These are phyloP conservation scores for Nerophis lumbriciformis DNA, from an alignment of 2,113 vertebrate genomes.

Conservation along the genomic window DNA sequence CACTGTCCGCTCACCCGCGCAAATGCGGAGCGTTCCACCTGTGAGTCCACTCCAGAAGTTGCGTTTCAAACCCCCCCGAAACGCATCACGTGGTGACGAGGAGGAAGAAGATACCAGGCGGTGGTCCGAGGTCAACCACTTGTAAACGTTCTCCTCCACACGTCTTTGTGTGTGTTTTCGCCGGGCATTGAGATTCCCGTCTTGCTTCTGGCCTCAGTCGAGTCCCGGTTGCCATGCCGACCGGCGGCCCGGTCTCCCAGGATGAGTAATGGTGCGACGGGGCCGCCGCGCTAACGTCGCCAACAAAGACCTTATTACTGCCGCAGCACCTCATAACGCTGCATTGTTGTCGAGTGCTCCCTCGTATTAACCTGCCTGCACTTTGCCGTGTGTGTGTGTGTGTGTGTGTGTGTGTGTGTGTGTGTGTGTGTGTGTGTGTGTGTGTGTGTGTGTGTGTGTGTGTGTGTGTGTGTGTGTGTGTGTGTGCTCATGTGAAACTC, in stretches of 20 bases:
- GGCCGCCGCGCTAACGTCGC: conserved; percentile 70
- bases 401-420: conserved; percentile 27
- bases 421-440: conserved; percentile 15
- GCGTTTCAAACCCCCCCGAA: background rate
- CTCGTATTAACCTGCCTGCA: conserved; percentile 76
- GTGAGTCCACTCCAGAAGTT: too few species aligned
- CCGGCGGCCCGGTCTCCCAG: conserved; percentile 73
- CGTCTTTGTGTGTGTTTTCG: conserved; percentile 51
- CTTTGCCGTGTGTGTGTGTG: conserved; percentile 28
- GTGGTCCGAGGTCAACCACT: conserved; percentile 50
- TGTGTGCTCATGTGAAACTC: conserved; percentile 5
- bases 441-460: conserved; percentile 18
- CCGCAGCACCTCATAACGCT: conserved; percentile 73
- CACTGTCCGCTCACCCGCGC: conserved; percentile 43
- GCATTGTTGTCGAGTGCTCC: conserved; percentile 76
- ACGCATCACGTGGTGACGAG: too few species aligned
- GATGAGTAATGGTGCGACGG: conserved; percentile 80
- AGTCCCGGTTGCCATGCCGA: conserved; percentile 74
- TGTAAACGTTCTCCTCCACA: conserved; percentile 65
- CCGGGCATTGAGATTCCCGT: conserved; percentile 75
- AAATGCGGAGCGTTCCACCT: conserved; percentile 35
- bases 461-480: conserved; percentile 6
- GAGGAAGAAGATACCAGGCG: conserved; percentile 1
- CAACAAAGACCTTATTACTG: conserved; percentile 80
- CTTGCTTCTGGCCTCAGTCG: conserved; percentile 71